A percentile compares a stretch with the other conserved stretches of the same genome.
Evolutionary conservation across 2,113 vertebrate species (phyloP).

Genomic region (Callaeas wilsoni): DNA sequence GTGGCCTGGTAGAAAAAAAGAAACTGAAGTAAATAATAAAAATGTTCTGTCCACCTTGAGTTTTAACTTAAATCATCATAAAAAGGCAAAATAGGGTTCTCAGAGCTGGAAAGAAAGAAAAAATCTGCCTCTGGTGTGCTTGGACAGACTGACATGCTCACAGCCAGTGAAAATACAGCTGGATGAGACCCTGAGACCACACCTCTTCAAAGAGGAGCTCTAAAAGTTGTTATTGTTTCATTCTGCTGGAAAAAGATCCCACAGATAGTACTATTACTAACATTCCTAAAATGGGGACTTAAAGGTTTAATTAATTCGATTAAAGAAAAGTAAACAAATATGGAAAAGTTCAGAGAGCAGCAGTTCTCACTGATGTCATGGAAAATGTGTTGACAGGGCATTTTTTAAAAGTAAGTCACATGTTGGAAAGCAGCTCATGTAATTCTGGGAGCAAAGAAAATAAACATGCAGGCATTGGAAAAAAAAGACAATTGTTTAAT

Average conservation of each 20-base stretch:
- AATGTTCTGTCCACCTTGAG: background rate
- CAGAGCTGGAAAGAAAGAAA: background rate
- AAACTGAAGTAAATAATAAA: background rate
- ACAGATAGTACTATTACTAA: background rate
- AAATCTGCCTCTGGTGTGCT: background rate
- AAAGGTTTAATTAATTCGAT: conserved; percentile 10
- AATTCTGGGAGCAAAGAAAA: conserved; percentile 7
- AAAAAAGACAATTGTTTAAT: background rate
- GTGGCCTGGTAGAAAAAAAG: too few species aligned
- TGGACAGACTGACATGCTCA: accelerated
- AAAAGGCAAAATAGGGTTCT: background rate
- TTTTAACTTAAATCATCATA: background rate
- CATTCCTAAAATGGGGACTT: background rate
- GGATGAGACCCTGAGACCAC: background rate
- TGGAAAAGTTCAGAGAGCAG: background rate
- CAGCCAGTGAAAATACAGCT: background rate
- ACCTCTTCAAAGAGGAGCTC: background rate
- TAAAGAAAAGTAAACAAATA: conserved; percentile 36
- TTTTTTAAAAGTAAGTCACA: background rate
- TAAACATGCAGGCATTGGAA: background rate
- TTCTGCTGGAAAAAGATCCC: background rate
- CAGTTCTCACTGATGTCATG: background rate
- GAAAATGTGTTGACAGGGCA: background rate
- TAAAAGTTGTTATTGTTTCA: background rate
- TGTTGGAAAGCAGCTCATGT: background rate